Percentiles rank a stretch among this genome's conserved stretches.
phyloP scores from a whole-genome alignment of 2,113 vertebrate genomes.

The Gopherus flavomarginatus region DNA sequence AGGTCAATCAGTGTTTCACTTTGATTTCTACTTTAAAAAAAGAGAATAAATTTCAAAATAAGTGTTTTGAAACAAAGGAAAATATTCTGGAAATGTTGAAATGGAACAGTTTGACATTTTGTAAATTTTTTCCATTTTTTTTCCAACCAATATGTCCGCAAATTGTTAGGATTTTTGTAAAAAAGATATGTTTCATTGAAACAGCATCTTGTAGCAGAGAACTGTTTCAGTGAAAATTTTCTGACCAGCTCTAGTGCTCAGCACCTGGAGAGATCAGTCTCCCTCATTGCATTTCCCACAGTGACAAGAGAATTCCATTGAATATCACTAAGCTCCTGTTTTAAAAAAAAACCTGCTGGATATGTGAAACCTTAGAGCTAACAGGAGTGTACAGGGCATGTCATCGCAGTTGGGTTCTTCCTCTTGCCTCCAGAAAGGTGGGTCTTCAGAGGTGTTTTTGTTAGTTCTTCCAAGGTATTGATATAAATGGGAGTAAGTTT shows the following conservation, averaged over 20 bases:
- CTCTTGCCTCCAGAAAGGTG: not conserved
- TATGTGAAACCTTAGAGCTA: not conserved
- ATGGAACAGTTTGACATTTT: not conserved
- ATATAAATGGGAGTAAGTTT: not conserved
- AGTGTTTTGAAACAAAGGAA: not conserved
- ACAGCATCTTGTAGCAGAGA: not conserved
- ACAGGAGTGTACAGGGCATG: not conserved
- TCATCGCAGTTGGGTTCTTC: not conserved
- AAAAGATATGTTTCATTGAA: not conserved
- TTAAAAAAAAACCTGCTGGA: not conserved
- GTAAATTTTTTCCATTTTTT: not conserved
- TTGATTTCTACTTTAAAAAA: not conserved
- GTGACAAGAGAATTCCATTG: not conserved
- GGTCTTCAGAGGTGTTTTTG: not conserved
- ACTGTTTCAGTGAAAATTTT: not conserved
- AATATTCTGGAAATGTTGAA: not conserved
- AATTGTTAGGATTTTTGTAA: not conserved
- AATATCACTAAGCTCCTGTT: not conserved
- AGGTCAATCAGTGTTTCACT: not conserved
- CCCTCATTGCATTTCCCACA: not conserved
- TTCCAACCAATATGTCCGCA: not conserved
- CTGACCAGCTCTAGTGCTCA: not conserved
- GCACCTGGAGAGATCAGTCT: not conserved
- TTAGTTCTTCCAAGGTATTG: not conserved
- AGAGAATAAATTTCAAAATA: not conserved